Evolutionary conservation across 2,888 invertebrate species (phyloP).

Genomic region (Dicyrtomina minuta): DNA sequence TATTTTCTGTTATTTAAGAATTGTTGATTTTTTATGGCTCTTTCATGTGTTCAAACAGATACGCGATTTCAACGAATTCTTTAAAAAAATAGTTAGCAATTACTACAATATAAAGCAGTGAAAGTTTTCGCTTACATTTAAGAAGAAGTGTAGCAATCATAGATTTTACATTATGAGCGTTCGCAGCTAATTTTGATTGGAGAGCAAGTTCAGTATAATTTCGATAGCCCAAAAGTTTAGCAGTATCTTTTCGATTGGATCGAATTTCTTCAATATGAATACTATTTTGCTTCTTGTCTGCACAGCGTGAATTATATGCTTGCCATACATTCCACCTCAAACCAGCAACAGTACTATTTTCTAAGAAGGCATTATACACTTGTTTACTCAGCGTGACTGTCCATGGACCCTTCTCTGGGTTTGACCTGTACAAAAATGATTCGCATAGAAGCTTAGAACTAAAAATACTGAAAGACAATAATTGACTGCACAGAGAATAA

Average conservation of each 20-base stretch:
- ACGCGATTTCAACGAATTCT: no score
- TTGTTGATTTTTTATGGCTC: no score
- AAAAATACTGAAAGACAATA: slow-evolving; percentile 40
- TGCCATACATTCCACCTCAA: slow-evolving; percentile 84
- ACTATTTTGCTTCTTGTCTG: slow-evolving; percentile 68
- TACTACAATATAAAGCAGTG: neutral
- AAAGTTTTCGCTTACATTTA: slow-evolving; percentile 32
- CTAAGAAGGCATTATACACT: slow-evolving; percentile 73
- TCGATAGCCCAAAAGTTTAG: slow-evolving; percentile 74
- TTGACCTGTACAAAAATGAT: slow-evolving; percentile 54
- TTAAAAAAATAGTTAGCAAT: neutral
- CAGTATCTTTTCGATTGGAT: slow-evolving; percentile 66
- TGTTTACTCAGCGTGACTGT: slow-evolving; percentile 73
- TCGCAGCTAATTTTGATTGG: slow-evolving; percentile 91
- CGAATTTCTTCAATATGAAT: slow-evolving; percentile 77
- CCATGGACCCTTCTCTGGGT: slow-evolving; percentile 77
- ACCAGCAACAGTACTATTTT: slow-evolving; percentile 77
- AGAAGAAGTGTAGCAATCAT: slow-evolving; percentile 60
- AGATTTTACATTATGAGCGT: slow-evolving; percentile 70
- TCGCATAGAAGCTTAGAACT: no score
- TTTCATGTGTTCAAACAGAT: no score
- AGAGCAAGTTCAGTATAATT: slow-evolving; percentile 83
- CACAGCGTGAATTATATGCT: slow-evolving; percentile 71
- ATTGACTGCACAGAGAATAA: slow-evolving; percentile 53
- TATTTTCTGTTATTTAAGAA: neutral